A percentile compares a stretch with the other conserved stretches of the same genome.
Evolutionary conservation across 2,888 invertebrate genomes (phyloP).

Genomic region (Hypomecis atomaria): DNA sequence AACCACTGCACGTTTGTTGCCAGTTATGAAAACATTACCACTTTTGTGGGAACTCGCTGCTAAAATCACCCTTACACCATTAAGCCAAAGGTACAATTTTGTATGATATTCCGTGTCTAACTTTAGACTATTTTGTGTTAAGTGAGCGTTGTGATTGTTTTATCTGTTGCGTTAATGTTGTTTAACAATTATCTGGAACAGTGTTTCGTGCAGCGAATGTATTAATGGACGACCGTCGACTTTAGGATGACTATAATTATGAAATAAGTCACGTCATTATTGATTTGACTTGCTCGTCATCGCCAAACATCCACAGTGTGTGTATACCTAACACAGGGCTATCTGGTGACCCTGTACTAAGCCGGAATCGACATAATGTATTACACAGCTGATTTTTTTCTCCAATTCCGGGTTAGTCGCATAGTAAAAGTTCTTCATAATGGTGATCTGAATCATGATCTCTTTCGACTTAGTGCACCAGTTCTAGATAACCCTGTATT

Average conservation of each 20-base stretch:
- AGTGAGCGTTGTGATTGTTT: conserved; percentile 67
- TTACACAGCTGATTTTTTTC: too few relatives aligned
- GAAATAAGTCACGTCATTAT: conserved; percentile 51
- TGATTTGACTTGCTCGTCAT: conserved; percentile 3
- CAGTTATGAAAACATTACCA: conserved; percentile 56
- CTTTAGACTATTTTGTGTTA: conserved; percentile 31
- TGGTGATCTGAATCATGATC: too few relatives aligned
- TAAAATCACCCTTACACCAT: conserved; percentile 41
- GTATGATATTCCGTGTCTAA: background rate
- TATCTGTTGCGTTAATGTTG: conserved; percentile 75
- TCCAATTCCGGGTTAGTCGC: too few relatives aligned
- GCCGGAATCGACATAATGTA: too few relatives aligned
- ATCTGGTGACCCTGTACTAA: too few relatives aligned
- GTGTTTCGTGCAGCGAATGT: conserved; percentile 66
- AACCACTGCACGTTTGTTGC: conserved; percentile 68
- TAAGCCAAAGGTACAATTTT: conserved; percentile 34
- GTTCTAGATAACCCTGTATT: too few relatives aligned
- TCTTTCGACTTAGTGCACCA: too few relatives aligned
- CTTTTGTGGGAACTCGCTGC: conserved; percentile 13
- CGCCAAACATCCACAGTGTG: background rate
- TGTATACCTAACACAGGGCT: too few relatives aligned
- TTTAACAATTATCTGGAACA: conserved; percentile 78
- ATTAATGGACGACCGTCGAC: conserved; percentile 61
- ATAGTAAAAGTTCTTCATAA: too few relatives aligned
- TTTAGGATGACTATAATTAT: conserved; percentile 66